Evolutionary conservation across 2,797 vertebrate genomes (phyloP), one percentile per base, ranked within the genome.

Genomic region (Discoglossus pictus): DNA sequence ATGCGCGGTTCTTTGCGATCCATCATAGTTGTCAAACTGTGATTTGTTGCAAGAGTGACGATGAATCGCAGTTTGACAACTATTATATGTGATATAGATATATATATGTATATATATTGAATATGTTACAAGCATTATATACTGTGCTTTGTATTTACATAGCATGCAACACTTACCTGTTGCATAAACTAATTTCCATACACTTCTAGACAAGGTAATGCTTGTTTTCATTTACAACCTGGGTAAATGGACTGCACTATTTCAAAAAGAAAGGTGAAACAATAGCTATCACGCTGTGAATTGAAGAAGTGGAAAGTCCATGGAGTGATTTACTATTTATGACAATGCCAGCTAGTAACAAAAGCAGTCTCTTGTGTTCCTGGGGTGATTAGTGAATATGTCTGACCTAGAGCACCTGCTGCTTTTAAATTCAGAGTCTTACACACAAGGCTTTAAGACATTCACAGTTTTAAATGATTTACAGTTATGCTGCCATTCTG

Each of bases 241-340:
- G 54, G 78, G 66, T 66, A 79, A 84, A 75, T 0, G 0, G 72
- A 76, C 65, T 75, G 59, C 55, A 68, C 62, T 34, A 74, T 86
- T 87, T 82, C 76, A 82, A 75, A 79, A 52, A 73, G 51, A 77
- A 78, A 81, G 73, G 80, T 73, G 78, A 82, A 77, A 73, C 60
- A 71, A 72, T 25, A 72, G 80, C 67, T 61, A 72, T 80, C 78
- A 78, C 50, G 67, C 76, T 80, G 67, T 73, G 83, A 82, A 85
- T 64, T 76, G 80, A 84, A 83, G 84, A 75, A 78, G 75, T 73
- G 71, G 61, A 75, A 80, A 85, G 73, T 68, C 69, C 65, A 36
- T 40, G 72, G 77, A 74, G 74, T 82, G 81, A 82, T 87, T 90
- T 83, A 83, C 76, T 75, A 74, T 79, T 76, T 76, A 68, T 48